A percentile compares a stretch with the other conserved stretches of the same genome.
Conservation (phyloP, 2,113 vertebrate genomes). For the Myotis yumanensis region DNA sequence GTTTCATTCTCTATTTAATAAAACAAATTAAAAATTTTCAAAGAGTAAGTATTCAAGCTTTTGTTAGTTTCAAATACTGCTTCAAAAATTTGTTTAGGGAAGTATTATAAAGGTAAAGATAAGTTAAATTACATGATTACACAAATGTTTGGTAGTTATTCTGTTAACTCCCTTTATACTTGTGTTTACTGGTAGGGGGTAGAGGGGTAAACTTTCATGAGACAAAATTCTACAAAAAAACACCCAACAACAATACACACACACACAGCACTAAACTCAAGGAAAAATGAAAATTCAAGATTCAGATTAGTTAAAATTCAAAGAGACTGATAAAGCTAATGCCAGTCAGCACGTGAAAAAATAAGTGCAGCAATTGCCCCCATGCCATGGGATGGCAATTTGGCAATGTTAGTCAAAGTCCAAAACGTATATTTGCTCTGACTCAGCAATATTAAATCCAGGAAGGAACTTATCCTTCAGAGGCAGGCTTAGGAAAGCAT, state of each 20-base stretch:
- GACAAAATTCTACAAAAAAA: neutral
- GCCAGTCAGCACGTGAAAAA: neutral
- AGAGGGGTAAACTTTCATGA: neutral
- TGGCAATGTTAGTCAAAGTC: neutral
- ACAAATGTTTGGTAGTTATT: neutral
- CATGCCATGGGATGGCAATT: neutral
- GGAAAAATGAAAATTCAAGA: constrained; percentile 21
- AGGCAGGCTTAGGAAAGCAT: neutral
- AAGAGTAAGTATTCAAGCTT: neutral
- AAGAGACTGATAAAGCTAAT: neutral
- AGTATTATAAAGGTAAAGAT: neutral
- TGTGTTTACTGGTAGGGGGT: neutral
- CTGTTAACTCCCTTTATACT: neutral
- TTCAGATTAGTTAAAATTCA: neutral
- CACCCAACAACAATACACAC: neutral
- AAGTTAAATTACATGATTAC: neutral
- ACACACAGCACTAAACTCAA: neutral
- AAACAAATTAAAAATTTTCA: neutral
- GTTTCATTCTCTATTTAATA: neutral
- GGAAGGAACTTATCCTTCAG: neutral
- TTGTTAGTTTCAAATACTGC: neutral
- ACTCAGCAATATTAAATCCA: neutral
- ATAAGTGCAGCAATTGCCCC: neutral
- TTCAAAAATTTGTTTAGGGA: neutral
- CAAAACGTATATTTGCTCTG: neutral